Conservation (phyloP, 30 jellyfish, hydroid and myxozoan genomes). For the Nemopilema nomurai region DNA sequence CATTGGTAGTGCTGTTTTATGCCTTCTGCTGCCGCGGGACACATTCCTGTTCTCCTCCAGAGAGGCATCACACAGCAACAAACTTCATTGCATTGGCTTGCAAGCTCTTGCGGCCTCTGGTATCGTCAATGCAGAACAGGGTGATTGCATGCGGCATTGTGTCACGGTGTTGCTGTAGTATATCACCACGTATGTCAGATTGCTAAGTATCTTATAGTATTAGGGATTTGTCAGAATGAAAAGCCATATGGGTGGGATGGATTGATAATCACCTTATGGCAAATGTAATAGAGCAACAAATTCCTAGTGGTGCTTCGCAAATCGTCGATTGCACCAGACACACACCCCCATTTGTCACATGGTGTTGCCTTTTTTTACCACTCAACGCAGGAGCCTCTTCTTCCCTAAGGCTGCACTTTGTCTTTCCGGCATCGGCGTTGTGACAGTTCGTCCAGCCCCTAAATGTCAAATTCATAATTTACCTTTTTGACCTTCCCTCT, state of each 20-base stretch:
- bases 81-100: no score
- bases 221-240: slow-evolving; percentile 1
- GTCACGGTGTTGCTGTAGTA: not conserved
- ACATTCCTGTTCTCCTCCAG: no score
- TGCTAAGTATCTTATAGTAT: not conserved
- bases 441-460: not conserved
- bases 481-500: no score
- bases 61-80: no score
- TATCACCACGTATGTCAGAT: not conserved
- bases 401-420: not conserved
- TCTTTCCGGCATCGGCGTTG: not conserved
- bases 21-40: no score
- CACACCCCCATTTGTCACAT: not conserved
- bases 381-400: not conserved
- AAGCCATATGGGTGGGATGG: slow-evolving; percentile 53
- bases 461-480: no score
- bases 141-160: not conserved
- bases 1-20: no score
- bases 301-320: slow-evolving; percentile 54
- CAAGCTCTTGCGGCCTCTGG: no score
- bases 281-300: slow-evolving; percentile 28
- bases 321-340: slow-evolving; percentile 13
- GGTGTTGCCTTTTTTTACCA: not conserved
- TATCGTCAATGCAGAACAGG: no score
- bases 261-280: slow-evolving; percentile 16